These are phyloP conservation scores for Epirrita christyi DNA, from an alignment of 2,888 invertebrate species.

Conservation along the genomic window DNA sequence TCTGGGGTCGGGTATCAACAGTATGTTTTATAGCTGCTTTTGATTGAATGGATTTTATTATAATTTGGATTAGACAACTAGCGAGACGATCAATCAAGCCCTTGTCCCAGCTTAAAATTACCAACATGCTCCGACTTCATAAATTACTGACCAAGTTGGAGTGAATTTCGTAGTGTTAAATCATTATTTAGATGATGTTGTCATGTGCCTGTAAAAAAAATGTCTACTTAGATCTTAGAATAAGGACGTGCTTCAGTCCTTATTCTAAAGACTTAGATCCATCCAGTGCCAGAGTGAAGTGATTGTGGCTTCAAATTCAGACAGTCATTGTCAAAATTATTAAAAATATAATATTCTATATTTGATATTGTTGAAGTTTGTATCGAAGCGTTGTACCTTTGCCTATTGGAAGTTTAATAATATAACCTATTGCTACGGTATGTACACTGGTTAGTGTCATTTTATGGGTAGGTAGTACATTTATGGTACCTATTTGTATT, in stretches of 20 bases:
- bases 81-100: neutral
- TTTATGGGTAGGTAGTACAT: constrained; percentile 38
- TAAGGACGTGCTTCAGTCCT: no score
- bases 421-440: neutral
- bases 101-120: neutral
- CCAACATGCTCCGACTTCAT: neutral
- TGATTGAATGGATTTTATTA: constrained; percentile 13
- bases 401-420: constrained; percentile 12
- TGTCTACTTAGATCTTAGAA: no score
- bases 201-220: constrained; percentile 15
- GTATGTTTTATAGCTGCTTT: neutral
- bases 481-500: constrained; percentile 12
- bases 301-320: constrained; percentile 17
- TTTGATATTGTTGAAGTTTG: constrained; percentile 56
- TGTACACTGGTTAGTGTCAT: neutral
- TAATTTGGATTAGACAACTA: constrained; percentile 16
- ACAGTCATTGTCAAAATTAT: constrained; percentile 34
- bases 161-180: neutral
- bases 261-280: no score
- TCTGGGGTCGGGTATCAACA: no score
- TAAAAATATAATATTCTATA: constrained; percentile 51
- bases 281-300: constrained; percentile 10
- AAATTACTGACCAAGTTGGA: neutral
- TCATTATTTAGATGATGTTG: neutral
- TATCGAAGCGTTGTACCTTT: constrained; percentile 23